Evolutionary conservation across 2,797 vertebrate species (phyloP).

Genomic region (Psittacula derbiana): DNA sequence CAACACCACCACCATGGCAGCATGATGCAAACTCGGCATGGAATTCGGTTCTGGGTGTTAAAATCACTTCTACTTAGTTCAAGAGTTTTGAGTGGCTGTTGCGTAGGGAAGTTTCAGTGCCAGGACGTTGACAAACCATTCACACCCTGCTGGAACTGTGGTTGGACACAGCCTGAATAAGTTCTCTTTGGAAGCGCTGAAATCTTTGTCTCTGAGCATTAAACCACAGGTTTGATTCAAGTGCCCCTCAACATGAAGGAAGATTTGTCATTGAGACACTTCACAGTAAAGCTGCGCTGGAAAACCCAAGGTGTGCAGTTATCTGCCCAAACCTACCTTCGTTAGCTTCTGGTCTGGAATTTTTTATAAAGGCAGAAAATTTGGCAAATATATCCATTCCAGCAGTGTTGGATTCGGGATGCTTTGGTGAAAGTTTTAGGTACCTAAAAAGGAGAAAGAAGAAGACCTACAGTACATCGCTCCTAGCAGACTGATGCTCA

Average conservation of each 20-base stretch:
- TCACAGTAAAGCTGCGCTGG: not conserved
- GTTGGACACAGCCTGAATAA: accelerated
- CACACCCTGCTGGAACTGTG: not conserved
- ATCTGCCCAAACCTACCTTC: slow-evolving; percentile 81
- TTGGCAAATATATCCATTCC: slow-evolving; percentile 99
- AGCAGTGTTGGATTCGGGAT: slow-evolving; percentile 96
- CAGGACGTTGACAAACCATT: not conserved
- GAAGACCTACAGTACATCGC: not conserved
- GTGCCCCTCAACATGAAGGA: not conserved
- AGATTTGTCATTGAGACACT: not conserved
- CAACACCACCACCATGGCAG: not conserved
- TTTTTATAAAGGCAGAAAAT: slow-evolving; percentile 97
- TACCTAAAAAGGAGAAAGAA: slow-evolving; percentile 78
- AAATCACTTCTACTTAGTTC: not conserved
- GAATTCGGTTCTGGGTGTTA: not conserved
- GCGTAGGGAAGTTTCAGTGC: not conserved
- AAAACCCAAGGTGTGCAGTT: not conserved
- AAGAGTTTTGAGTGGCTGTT: not conserved
- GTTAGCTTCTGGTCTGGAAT: slow-evolving; percentile 94
- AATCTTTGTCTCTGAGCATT: not conserved
- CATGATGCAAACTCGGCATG: not conserved
- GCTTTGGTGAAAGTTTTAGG: slow-evolving; percentile 90
- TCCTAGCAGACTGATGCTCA: not conserved
- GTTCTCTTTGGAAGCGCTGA: not conserved
- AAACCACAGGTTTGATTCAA: not conserved